phyloP scores from a whole-genome alignment of 2,797 vertebrate genomes.

The Tragelaphus oryx region DNA sequence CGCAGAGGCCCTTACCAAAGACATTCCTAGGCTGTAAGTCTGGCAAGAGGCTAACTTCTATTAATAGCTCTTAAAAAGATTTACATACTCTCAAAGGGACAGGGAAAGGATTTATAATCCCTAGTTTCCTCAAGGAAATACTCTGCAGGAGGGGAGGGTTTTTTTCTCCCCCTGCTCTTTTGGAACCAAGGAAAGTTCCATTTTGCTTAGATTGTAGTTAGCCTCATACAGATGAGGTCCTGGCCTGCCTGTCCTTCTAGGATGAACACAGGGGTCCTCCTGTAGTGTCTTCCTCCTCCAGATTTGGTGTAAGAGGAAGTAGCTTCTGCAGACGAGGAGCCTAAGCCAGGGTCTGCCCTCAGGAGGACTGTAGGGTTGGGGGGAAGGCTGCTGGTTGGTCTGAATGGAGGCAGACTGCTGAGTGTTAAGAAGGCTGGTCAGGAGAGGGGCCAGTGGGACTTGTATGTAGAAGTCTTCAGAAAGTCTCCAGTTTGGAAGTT shows the following conservation, averaged over 20 bases:
- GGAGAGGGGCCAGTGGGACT: background rate
- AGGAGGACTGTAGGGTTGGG: background rate
- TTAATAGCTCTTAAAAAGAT: background rate
- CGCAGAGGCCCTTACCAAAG: background rate
- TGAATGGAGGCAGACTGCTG: background rate
- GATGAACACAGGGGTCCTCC: background rate
- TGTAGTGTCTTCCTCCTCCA: background rate
- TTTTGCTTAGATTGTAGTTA: background rate
- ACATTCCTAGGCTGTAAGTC: background rate
- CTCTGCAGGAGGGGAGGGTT: background rate
- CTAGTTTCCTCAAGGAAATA: background rate
- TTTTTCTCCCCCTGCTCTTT: background rate
- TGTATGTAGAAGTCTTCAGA: background rate
- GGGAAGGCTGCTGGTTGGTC: background rate
- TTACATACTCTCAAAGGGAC: background rate
- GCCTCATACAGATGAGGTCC: background rate
- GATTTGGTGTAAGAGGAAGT: background rate
- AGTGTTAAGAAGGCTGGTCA: background rate
- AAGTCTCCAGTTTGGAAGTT: background rate
- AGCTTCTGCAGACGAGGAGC: background rate
- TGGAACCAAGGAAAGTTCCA: background rate
- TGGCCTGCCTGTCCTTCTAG: background rate
- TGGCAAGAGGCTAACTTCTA: background rate
- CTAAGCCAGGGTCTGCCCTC: background rate
- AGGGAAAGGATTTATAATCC: background rate